phyloP scores from a whole-genome alignment of 2,797 vertebrate species.

The Petrocephalus schoutedeni region DNA sequence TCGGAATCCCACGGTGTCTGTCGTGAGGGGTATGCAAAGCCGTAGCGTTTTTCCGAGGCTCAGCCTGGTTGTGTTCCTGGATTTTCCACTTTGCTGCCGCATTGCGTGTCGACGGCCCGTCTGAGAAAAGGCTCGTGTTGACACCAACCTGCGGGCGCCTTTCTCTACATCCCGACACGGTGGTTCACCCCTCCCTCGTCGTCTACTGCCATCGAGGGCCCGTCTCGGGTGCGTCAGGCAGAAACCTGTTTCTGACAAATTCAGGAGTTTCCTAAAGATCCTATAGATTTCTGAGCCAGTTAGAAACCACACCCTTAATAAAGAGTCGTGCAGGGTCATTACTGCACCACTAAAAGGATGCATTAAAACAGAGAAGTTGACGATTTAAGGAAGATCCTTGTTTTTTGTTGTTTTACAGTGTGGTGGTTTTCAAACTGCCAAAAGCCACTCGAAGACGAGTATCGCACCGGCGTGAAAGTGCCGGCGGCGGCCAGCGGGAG shows the following conservation, averaged over 20 bases:
- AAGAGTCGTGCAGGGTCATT: background rate
- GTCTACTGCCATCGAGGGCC: background rate
- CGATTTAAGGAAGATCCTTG: background rate
- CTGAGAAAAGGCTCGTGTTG: background rate
- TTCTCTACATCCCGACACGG: background rate
- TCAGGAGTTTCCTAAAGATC: background rate
- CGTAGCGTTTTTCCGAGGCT: background rate
- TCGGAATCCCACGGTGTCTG: background rate
- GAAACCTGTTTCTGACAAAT: background rate
- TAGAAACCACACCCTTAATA: background rate
- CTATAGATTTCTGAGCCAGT: background rate
- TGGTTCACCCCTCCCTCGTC: background rate
- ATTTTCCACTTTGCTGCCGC: background rate
- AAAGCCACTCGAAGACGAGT: background rate
- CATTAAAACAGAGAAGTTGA: background rate
- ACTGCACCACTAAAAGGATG: background rate
- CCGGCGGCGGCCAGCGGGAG: background rate
- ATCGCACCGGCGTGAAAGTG: background rate
- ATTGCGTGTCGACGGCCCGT: background rate
- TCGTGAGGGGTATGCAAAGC: background rate
- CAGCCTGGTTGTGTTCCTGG: background rate
- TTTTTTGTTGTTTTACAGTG: background rate
- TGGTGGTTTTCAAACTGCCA: background rate
- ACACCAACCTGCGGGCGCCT: background rate
- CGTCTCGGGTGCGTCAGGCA: background rate